A percentile compares a stretch with the other conserved stretches of the same genome.
phyloP scores from a whole-genome alignment of 1,140 invertebrate genomes.

The Cotesia vestalis region DNA sequence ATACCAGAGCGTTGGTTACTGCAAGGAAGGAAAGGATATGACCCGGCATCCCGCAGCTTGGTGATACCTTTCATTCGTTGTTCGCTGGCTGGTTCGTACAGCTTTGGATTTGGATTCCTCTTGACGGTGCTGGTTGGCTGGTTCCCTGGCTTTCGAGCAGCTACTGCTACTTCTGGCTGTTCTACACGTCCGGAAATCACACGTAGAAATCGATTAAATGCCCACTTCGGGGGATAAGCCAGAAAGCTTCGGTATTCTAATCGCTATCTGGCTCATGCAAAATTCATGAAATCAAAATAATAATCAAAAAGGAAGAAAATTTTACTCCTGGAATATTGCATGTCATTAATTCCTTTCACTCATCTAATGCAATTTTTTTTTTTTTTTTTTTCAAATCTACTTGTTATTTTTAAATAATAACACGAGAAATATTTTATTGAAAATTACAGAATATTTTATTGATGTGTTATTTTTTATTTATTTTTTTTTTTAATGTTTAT shows the following conservation, averaged over 20 bases:
- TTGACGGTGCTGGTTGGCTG: background rate
- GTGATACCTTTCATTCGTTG: background rate
- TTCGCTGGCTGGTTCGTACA: background rate
- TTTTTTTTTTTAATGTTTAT: no score
- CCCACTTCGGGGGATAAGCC: constrained; percentile 16
- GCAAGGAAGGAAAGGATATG: no score
- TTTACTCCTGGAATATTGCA: constrained; percentile 9
- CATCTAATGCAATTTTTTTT: background rate
- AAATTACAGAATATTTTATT: no score
- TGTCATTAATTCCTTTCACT: constrained; percentile 18
- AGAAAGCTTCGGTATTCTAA: constrained; percentile 38
- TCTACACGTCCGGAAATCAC: constrained; percentile 22
- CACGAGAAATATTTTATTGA: no score
- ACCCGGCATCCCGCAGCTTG: background rate
- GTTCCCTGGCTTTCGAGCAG: no score
- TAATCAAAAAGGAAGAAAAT: constrained; percentile 17
- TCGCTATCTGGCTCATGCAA: constrained; percentile 32
- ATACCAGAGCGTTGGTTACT: no score
- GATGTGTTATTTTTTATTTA: no score
- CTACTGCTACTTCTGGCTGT: background rate
- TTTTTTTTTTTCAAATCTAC: background rate
- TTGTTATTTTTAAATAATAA: no score
- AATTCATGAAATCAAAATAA: constrained; percentile 29
- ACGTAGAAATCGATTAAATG: constrained; percentile 37
- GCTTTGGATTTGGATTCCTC: constrained; percentile 9